Conservation (phyloP, 2,797 vertebrate species). For the Thripadectes ignobilis region DNA sequence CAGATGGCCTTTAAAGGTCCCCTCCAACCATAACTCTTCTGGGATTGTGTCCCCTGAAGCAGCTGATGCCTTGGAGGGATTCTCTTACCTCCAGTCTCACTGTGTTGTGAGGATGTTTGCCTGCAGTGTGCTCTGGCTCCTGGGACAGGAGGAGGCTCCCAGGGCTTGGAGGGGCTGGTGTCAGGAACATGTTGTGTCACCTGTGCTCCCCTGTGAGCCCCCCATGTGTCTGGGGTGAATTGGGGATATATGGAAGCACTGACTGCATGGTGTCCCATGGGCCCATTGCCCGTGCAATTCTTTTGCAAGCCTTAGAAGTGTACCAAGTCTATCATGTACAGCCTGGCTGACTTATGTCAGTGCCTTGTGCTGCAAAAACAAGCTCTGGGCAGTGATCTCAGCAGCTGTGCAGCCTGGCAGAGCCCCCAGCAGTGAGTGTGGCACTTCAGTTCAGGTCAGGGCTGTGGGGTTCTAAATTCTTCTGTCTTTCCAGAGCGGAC, state of each 20-base stretch:
- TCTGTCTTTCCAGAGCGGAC: slow-evolving; percentile 82
- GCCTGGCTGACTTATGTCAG: background rate
- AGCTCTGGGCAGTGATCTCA: background rate
- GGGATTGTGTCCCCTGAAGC: background rate
- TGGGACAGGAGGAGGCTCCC: background rate
- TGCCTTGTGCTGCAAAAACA: background rate
- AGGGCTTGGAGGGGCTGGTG: background rate
- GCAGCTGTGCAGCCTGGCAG: background rate
- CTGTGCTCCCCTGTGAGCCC: background rate
- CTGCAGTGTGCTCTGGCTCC: background rate
- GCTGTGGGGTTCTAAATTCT: background rate
- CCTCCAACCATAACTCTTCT: background rate
- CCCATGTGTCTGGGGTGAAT: background rate
- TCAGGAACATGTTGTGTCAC: too few species aligned
- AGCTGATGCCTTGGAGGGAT: background rate
- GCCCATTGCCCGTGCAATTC: accelerated
- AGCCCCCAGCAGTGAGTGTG: accelerated
- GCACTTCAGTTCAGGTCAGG: background rate
- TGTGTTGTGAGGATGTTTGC: background rate
- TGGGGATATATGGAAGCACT: background rate
- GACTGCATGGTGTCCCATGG: background rate
- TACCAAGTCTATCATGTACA: accelerated
- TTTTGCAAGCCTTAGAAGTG: background rate
- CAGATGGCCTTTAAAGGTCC: background rate
- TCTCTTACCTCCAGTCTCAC: background rate